phyloP scores from a whole-genome alignment of 2,888 invertebrate species.

The Graphium colonna region DNA sequence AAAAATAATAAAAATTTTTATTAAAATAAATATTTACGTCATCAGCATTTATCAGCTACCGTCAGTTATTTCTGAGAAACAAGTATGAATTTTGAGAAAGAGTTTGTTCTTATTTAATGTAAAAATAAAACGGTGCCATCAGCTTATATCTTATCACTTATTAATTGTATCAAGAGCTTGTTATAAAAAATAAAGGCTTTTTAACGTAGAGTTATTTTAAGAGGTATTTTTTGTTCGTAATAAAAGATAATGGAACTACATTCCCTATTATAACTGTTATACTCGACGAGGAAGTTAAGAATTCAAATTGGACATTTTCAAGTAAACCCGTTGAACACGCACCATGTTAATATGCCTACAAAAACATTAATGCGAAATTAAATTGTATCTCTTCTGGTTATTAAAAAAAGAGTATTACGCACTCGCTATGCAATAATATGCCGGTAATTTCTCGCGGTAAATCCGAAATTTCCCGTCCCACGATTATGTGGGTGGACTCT shows the following conservation, averaged over 20 bases:
- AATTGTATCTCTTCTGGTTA: slow-evolving; percentile 23
- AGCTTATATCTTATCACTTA: too few relatives aligned
- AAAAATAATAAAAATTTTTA: too few relatives aligned
- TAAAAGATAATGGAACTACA: slow-evolving; percentile 4
- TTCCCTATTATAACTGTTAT: background rate
- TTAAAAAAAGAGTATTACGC: slow-evolving; percentile 20
- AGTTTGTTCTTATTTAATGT: too few relatives aligned
- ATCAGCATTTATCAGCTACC: too few relatives aligned
- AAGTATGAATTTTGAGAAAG: background rate
- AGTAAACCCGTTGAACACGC: slow-evolving; percentile 16
- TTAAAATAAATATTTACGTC: too few relatives aligned
- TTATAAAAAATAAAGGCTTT: too few relatives aligned
- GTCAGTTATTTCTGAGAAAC: background rate
- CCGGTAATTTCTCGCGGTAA: slow-evolving; percentile 23
- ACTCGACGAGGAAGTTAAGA: slow-evolving; percentile 4
- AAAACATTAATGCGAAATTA: slow-evolving; percentile 17
- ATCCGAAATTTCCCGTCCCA: slow-evolving; percentile 22
- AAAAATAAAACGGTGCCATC: too few relatives aligned
- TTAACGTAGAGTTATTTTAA: too few relatives aligned
- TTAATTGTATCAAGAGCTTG: too few relatives aligned
- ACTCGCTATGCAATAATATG: slow-evolving; percentile 14
- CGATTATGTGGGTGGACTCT: slow-evolving; percentile 22
- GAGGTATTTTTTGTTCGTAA: too few relatives aligned
- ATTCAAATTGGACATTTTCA: slow-evolving; percentile 20
- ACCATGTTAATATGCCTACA: background rate